Conservation (phyloP, 1,140 invertebrate species). For the Tetramorium alpestre region DNA sequence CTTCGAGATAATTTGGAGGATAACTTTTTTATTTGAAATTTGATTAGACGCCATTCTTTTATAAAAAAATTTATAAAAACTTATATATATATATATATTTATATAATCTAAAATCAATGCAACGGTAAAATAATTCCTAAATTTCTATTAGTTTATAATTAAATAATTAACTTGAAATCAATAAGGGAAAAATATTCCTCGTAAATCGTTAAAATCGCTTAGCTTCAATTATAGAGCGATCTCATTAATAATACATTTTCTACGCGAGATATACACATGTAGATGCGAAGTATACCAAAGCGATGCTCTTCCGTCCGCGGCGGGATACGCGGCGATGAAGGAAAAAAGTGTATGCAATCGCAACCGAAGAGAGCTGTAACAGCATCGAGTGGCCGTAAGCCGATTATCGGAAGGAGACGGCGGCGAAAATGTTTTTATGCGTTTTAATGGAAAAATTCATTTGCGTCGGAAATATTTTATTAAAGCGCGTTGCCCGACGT, state of each 20-base stretch:
- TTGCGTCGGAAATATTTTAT: conserved; percentile 43
- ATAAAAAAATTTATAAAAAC: neutral
- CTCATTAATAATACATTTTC: neutral
- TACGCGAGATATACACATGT: neutral
- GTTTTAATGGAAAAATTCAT: conserved; percentile 64
- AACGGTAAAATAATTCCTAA: neutral
- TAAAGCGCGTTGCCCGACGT: conserved; percentile 29
- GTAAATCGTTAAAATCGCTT: neutral
- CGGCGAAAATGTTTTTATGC: conserved; percentile 61
- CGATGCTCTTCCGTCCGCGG: conserved; percentile 4
- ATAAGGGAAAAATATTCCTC: neutral
- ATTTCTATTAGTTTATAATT: neutral
- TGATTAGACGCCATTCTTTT: neutral
- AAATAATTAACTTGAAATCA: neutral
- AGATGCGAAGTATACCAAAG: neutral
- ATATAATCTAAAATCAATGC: neutral
- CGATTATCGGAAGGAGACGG: conserved; percentile 63
- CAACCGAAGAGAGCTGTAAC: conserved; percentile 42
- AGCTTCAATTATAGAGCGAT: conserved; percentile 1
- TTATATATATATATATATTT: neutral
- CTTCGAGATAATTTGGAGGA: neutral
- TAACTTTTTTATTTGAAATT: neutral
- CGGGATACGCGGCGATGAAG: conserved; percentile 13
- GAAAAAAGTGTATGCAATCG: conserved; percentile 29
- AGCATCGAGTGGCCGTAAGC: conserved; percentile 59